These are phyloP conservation scores for Danio aesculapii DNA, from an alignment of 2,797 vertebrate genomes.

Conservation along the genomic window DNA sequence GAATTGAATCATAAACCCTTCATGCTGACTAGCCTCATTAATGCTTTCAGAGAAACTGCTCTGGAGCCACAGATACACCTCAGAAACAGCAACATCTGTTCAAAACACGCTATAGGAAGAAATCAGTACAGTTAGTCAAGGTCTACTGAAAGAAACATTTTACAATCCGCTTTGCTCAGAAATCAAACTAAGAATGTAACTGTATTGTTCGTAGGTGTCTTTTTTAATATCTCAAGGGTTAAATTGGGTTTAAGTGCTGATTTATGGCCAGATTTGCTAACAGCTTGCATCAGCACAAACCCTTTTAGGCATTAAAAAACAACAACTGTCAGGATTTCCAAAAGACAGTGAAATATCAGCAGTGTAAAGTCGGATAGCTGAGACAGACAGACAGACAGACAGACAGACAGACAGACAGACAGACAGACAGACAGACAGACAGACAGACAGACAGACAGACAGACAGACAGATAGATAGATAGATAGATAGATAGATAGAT, in stretches of 20 bases:
- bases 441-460: too few relatives aligned
- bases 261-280: background rate
- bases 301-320: too few relatives aligned
- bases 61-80: background rate
- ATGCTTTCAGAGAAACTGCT: slow-evolving; percentile 19
- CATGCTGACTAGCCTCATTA: slow-evolving; percentile 26
- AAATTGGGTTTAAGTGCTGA: background rate
- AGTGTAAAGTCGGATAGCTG: too few relatives aligned
- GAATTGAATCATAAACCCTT: slow-evolving; percentile 32
- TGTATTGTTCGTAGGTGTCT: background rate
- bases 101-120: background rate
- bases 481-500: too few relatives aligned
- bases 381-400: too few relatives aligned
- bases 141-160: background rate
- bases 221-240: background rate
- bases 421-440: too few relatives aligned
- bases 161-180: background rate
- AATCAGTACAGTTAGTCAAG: background rate
- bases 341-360: too few relatives aligned
- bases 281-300: too few relatives aligned
- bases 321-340: too few relatives aligned
- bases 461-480: too few relatives aligned
- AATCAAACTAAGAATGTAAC: background rate
- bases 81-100: slow-evolving; percentile 23
- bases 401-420: too few relatives aligned